Conservation (phyloP, 1,140 invertebrate species). For the Drosophila ohnishii region DNA sequence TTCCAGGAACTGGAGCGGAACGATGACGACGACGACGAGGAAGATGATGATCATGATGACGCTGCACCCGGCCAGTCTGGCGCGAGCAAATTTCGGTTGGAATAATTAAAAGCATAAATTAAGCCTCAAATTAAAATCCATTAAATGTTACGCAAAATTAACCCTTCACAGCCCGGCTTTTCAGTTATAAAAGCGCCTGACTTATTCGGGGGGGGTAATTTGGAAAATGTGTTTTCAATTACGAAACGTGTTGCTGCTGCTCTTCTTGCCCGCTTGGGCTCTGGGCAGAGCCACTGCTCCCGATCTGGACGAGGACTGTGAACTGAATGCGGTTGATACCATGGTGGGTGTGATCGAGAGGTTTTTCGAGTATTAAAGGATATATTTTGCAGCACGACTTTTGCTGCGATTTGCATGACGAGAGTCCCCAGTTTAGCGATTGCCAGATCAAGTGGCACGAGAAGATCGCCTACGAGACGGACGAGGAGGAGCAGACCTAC, state of each 20-base stretch:
- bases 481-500: conserved; percentile 52
- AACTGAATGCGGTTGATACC: conserved; percentile 50
- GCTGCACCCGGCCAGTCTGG: conserved; percentile 17
- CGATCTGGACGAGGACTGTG: conserved; percentile 57
- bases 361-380: background rate
- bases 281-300: conserved; percentile 23
- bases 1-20: conserved; percentile 73
- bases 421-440: conserved; percentile 42
- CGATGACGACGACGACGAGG: conserved; percentile 14
- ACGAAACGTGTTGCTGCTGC: conserved; percentile 3
- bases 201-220: background rate
- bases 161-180: background rate
- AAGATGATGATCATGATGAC: conserved; percentile 17
- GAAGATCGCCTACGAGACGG: conserved; percentile 46
- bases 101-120: conserved; percentile 67
- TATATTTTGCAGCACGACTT: conserved; percentile 59
- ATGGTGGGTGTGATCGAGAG: conserved; percentile 48
- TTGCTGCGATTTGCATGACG: conserved; percentile 67
- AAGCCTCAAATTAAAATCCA: conserved; percentile 66
- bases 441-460: conserved; percentile 58
- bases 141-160: conserved; percentile 70
- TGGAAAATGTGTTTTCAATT: conserved; percentile 24
- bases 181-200: conserved; percentile 43
- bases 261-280: conserved; percentile 6
- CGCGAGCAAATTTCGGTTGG: conserved; percentile 9